Evolutionary conservation across 2,113 vertebrate species (phyloP).

Genomic region (Fregetta grallaria): DNA sequence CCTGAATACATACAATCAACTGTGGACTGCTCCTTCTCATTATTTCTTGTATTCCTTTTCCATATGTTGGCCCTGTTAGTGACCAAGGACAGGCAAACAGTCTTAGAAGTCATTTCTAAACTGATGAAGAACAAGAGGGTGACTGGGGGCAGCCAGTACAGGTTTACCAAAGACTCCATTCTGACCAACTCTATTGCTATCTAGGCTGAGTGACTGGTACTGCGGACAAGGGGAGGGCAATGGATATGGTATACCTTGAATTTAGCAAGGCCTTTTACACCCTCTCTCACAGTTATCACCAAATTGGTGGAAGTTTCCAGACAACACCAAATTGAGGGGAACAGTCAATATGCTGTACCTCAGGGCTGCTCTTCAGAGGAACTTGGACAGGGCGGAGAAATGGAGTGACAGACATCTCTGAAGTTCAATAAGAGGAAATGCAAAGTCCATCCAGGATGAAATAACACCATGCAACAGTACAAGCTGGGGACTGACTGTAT

Average conservation of each 20-base stretch:
- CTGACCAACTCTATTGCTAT: neutral
- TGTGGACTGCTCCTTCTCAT: neutral
- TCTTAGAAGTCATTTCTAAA: neutral
- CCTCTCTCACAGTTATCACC: neutral
- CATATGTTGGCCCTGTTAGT: neutral
- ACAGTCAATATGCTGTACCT: neutral
- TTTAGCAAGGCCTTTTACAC: neutral
- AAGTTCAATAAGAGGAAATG: neutral
- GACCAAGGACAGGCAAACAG: neutral
- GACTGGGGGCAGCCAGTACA: accelerated
- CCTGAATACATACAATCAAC: neutral
- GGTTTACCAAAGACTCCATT: neutral
- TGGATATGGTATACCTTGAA: neutral
- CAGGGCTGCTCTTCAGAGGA: neutral
- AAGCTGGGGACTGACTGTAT: neutral
- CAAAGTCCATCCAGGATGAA: neutral
- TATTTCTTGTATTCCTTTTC: neutral
- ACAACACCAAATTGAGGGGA: neutral
- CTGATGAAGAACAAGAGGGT: neutral
- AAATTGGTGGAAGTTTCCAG: neutral
- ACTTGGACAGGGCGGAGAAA: neutral
- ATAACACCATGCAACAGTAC: neutral
- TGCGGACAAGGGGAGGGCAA: neutral
- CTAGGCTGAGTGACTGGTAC: neutral
- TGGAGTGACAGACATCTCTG: neutral